These are phyloP conservation scores for Psophia crepitans DNA, from an alignment of 2,113 vertebrate genomes.

Conservation along the genomic window DNA sequence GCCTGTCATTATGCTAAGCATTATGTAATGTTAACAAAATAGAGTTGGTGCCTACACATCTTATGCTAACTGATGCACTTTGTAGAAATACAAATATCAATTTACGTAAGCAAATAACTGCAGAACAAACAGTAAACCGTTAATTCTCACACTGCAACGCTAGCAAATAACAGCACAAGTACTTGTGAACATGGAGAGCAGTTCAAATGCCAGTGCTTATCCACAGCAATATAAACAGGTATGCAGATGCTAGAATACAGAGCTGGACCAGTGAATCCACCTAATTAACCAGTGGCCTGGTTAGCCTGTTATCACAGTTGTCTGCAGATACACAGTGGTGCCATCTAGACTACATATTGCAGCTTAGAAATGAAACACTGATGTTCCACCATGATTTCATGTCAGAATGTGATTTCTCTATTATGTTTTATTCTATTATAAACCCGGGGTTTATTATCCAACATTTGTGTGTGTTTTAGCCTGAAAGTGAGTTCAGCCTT, in stretches of 20 bases:
- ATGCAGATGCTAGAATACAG: background rate
- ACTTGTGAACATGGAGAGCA: background rate
- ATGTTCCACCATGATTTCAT: background rate
- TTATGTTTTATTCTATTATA: background rate
- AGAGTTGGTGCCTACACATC: background rate
- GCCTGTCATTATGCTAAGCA: background rate
- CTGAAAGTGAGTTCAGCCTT: background rate
- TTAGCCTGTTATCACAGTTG: background rate
- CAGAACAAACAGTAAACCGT: background rate
- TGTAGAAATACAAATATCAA: background rate
- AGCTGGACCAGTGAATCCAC: background rate
- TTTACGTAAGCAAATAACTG: background rate
- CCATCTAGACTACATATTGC: background rate
- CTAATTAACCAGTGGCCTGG: background rate
- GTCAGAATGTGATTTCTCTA: background rate
- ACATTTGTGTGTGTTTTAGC: background rate
- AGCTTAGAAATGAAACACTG: background rate
- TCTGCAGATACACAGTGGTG: background rate
- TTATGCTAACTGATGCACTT: background rate
- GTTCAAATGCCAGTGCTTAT: background rate
- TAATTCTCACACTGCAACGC: background rate
- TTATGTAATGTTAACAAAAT: background rate
- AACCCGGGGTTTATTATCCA: background rate
- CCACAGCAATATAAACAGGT: fast-evolving
- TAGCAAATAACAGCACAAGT: background rate